Evolutionary conservation across 2,113 vertebrate genomes (phyloP), one percentile per base, ranked within the genome.

Genomic region (Indri indri): DNA sequence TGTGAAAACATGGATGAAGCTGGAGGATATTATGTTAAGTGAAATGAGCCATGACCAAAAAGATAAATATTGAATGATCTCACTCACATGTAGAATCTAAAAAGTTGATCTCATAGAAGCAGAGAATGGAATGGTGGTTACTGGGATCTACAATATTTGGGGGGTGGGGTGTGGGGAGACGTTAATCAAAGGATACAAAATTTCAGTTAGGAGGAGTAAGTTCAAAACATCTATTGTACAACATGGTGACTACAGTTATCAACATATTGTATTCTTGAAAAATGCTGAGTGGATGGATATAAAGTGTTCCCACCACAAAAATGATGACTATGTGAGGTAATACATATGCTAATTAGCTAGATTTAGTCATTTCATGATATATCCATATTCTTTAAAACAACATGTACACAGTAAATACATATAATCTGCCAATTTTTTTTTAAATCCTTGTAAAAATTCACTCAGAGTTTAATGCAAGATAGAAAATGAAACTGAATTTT

Each of bases 401-500:
- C 12, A 77, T 6, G 30, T 50, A 34, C 71, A 45, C 5, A 8
- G 74, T 77, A 50, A 77, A 50, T 34, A 16, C 27, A 22, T 34
- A 34, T 6, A 50, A 34, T 76, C 42, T 34, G 30, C 10, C 30
- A 50, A 77, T 50, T n/a, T n/a, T n/a, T n/a, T n/a, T n/a, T n/a
- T n/a, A n/a, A n/a, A n/a, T n/a, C n/a, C n/a, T n/a, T n/a, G 14
- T 30, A 17, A 14, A 47, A 47, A 77, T 74, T 61, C 68, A 40
- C 61, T 52, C 34, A 68, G 9, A 30, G 50, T 68, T 88, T 83
- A 32, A 42, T 22, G 2, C 1, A 61, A 88, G 17, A 83, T 22
- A 95, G n/a, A 85, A 66, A 97, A 88, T 66, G 27, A 88, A 91
- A 70, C 6, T 14, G 20, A 80, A 89, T 65, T 52, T 45, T n/a